Base-by-base conservation (phyloP, 1,140 invertebrate genomes). In the Diplogasteroides magnus region DNA sequence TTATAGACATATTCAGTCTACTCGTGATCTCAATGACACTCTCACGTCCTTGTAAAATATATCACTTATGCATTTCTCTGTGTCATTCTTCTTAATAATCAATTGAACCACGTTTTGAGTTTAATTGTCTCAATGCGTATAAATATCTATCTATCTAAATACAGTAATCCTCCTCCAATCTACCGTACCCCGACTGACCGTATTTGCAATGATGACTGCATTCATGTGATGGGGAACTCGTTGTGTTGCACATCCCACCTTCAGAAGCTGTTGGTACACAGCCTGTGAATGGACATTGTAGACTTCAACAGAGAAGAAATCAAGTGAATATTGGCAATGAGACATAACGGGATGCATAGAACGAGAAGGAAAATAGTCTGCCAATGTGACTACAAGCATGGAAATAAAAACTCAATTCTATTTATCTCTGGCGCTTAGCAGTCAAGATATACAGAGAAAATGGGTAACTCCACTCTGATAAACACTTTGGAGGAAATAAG, bases 161-260 rank as follows among this genome's bases (percentile, higher is more conserved):
- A 48, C 37, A 11, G 6, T 48, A 6, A 48, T 6, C 37, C 37
- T 48, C 6, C 37, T 48, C 6, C 19, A 48, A 48, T 48, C 6
- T 48, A 48, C 6, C 37, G 6, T 48, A 48, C 37, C 37, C 19
- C 25, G 14, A 11, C 61, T 28, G 13, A 63, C 61, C n/a, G 64
- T 65, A 28, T 65, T 65, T 14, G 31, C 48, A 19, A 65, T 15
- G n/a, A 65, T 28, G 14, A 65, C 64, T 2, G 29, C 37, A 14
- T 37, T 55, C 64, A 65, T 65, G n/a, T 65, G 64, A 25, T 65
- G 31, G 13, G 48, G 64, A 27, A 23, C 31, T 2, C 64, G 29
- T 2, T 28, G 6, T 19, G 37, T 11, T 6, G 6, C 25, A 26
- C 64, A 65, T 15, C 64, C 31, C 14, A 65, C 64, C 31, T 56